Conservation (phyloP, 2,797 vertebrate genomes). For the Pangasius macronema region DNA sequence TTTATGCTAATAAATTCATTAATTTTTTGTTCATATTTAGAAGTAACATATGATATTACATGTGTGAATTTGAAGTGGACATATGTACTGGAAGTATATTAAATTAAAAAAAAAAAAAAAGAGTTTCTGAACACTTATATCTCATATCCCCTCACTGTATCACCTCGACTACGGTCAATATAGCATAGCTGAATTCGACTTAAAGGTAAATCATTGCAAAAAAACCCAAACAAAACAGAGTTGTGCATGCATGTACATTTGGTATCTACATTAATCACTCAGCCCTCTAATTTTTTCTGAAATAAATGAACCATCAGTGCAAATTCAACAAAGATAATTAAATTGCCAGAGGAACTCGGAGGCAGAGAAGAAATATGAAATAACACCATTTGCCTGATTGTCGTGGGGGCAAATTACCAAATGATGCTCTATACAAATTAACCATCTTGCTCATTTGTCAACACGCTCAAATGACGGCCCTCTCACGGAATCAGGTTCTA, state of each 20-base stretch:
- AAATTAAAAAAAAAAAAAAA: background rate
- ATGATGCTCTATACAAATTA: conserved; percentile 58
- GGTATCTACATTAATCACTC: conserved; percentile 51
- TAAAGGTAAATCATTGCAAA: conserved; percentile 19
- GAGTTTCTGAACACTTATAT: background rate
- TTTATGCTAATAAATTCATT: background rate
- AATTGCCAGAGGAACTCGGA: conserved; percentile 56
- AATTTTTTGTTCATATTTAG: background rate
- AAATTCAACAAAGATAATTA: conserved; percentile 60
- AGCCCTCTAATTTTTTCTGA: conserved; percentile 51
- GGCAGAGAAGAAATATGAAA: conserved; percentile 57
- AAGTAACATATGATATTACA: background rate
- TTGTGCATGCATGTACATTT: conserved; percentile 39
- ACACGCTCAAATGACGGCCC: conserved; percentile 48
- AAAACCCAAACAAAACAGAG: background rate
- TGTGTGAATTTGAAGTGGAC: background rate
- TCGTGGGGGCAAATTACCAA: conserved; percentile 58
- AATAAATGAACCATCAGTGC: conserved; percentile 56
- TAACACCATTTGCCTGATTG: conserved; percentile 56
- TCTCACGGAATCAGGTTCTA: conserved; percentile 47
- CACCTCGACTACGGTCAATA: background rate
- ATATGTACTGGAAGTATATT: background rate
- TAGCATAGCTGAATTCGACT: background rate
- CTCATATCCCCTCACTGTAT: background rate
- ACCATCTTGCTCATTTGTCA: conserved; percentile 57